These are phyloP conservation scores for Leptodactylus fallax DNA, from an alignment of 2,797 vertebrate species.

Conservation along the genomic window DNA sequence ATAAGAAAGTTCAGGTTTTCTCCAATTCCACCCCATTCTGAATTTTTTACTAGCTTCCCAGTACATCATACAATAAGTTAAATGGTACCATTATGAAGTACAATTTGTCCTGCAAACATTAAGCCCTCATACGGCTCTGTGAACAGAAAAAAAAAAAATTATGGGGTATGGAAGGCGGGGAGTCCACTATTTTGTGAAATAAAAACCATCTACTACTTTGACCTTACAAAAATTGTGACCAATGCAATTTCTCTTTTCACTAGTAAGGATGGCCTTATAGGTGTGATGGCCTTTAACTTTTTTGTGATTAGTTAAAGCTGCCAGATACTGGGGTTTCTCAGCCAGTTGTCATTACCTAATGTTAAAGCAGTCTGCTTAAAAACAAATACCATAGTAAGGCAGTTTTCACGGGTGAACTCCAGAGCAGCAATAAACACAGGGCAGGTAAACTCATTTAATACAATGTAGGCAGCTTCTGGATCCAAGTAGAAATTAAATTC, in stretches of 20 bases:
- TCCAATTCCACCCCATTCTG: too few species aligned
- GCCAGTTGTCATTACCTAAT: not conserved
- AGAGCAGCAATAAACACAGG: slow-evolving; percentile 77
- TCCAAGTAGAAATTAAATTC: slow-evolving; percentile 83
- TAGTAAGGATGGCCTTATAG: too few species aligned
- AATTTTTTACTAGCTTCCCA: too few species aligned
- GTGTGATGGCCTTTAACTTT: too few species aligned
- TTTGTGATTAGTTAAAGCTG: not conserved
- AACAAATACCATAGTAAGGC: slow-evolving; percentile 61
- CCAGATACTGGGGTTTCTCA: not conserved
- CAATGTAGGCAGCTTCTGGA: slow-evolving; percentile 82
- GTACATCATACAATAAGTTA: too few species aligned
- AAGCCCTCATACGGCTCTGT: too few species aligned
- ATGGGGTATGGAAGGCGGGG: too few species aligned
- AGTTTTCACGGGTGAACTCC: slow-evolving; percentile 57
- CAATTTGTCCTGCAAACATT: not conserved
- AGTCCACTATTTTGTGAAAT: not conserved
- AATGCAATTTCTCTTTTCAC: too few species aligned
- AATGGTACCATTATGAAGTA: not conserved
- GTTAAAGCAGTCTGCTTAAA: not conserved
- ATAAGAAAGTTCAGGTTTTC: too few species aligned
- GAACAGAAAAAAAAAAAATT: too few species aligned
- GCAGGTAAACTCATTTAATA: slow-evolving; percentile 80
- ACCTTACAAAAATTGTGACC: not conserved
- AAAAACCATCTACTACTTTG: not conserved